Conservation (phyloP, 2,888 invertebrate species). For the Sisyra nigra region DNA sequence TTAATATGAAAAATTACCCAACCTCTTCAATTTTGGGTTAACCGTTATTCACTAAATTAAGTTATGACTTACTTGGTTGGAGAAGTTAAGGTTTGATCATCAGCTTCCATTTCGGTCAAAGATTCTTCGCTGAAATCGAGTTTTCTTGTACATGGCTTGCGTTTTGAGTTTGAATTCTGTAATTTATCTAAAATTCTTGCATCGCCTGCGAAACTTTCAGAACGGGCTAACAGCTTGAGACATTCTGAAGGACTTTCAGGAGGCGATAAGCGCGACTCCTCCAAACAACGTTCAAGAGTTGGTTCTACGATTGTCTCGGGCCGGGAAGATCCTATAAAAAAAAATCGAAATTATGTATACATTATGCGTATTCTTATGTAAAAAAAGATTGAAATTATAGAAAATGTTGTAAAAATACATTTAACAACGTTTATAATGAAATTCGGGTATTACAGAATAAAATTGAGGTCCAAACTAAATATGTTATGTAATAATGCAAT, state of each 20-base stretch:
- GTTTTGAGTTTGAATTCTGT: conserved; percentile 27
- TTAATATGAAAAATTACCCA: no score
- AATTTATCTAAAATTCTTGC: conserved; percentile 57
- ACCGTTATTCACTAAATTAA: no score
- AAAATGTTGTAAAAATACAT: no score
- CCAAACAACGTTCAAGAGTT: background rate
- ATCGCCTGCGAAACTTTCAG: conserved; percentile 67
- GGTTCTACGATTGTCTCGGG: background rate
- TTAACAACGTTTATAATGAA: no score
- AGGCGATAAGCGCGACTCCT: conserved; percentile 18
- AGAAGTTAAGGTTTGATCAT: conserved; percentile 26
- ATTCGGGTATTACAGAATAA: no score
- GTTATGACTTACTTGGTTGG: conserved; percentile 39
- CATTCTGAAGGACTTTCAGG: conserved; percentile 44
- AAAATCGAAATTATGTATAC: background rate
- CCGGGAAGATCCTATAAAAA: background rate
- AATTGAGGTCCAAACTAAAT: no score
- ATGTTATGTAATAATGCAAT: no score
- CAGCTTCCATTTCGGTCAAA: conserved; percentile 28
- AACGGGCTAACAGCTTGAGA: conserved; percentile 39
- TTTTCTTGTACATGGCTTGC: conserved; percentile 36
- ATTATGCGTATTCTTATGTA: background rate
- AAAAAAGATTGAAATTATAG: no score
- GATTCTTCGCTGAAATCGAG: conserved; percentile 38
- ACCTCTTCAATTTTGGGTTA: no score